Evolutionary conservation across 2,888 invertebrate genomes (phyloP).

Genomic region (Junonia oenone): DNA sequence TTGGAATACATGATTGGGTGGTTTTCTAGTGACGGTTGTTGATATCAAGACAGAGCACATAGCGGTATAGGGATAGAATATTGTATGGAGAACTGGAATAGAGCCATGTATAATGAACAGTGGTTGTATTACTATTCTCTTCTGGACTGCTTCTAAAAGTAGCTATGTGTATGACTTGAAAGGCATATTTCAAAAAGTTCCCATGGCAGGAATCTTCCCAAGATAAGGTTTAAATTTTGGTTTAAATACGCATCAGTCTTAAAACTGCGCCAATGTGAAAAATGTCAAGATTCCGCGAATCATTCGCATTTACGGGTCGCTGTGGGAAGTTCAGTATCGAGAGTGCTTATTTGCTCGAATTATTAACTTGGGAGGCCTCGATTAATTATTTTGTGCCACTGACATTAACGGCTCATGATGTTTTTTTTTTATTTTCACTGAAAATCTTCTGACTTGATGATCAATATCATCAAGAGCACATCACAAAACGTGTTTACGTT

Average conservation of each 20-base stretch:
- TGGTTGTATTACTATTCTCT: too few relatives aligned
- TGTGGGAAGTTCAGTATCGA: slow-evolving; percentile 52
- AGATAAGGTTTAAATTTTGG: slow-evolving; percentile 6
- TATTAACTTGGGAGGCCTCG: slow-evolving; percentile 55
- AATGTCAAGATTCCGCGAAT: slow-evolving; percentile 41
- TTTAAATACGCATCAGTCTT: slow-evolving; percentile 16
- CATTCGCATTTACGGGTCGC: slow-evolving; percentile 36
- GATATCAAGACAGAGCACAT: too few relatives aligned
- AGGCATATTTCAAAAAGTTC: slow-evolving; percentile 1
- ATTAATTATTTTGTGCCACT: slow-evolving; percentile 51
- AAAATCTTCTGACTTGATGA: slow-evolving; percentile 41
- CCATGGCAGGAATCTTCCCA: slow-evolving; percentile 16
- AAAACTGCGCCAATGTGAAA: slow-evolving; percentile 28
- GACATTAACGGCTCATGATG: slow-evolving; percentile 44
- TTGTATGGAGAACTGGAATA: too few relatives aligned
- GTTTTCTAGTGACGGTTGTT: too few relatives aligned
- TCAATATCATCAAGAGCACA: slow-evolving; percentile 1
- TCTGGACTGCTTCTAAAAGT: too few relatives aligned
- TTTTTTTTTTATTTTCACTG: slow-evolving; percentile 47
- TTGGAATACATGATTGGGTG: too few relatives aligned
- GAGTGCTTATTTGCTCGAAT: slow-evolving; percentile 47
- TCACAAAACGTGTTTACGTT: background rate
- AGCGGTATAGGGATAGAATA: too few relatives aligned
- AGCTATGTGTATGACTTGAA: background rate
- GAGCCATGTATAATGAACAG: too few relatives aligned